phyloP scores from a whole-genome alignment of 2,797 vertebrate genomes.

The Poeciliopsis presidionis region DNA sequence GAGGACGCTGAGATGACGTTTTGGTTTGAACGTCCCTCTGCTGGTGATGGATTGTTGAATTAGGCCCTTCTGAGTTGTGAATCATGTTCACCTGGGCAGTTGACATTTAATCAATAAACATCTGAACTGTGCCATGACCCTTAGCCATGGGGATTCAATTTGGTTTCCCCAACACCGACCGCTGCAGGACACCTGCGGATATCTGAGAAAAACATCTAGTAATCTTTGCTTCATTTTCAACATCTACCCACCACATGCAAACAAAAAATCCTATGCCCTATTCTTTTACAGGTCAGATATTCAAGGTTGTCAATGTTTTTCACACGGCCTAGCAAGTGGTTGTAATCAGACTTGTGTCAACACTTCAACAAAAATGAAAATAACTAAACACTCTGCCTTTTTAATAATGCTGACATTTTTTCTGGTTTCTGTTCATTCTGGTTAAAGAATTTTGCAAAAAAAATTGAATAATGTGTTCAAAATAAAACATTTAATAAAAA shows the following conservation, averaged over 20 bases:
- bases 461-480: neutral
- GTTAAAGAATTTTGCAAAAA: neutral
- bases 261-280: conserved; percentile 55
- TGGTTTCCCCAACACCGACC: conserved; percentile 69
- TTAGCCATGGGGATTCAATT: conserved; percentile 75
- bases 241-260: conserved; percentile 48
- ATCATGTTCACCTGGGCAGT: conserved; percentile 89
- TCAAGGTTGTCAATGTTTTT: conserved; percentile 40
- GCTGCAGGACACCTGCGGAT: conserved; percentile 62
- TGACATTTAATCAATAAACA: conserved; percentile 95
- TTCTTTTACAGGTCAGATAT: conserved; percentile 65
- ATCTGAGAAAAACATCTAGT: conserved; percentile 64
- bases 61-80: conserved; percentile 83
- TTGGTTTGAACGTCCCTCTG: conserved; percentile 66
- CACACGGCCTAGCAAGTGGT: conserved; percentile 11
- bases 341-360: conserved; percentile 47
- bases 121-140: conserved; percentile 88
- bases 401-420: neutral
- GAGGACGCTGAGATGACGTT: conserved; percentile 50
- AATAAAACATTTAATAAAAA: neutral
- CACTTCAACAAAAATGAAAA: conserved; percentile 36
- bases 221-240: conserved; percentile 63
- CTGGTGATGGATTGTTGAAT: conserved; percentile 73
- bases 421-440: neutral
- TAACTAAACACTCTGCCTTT: neutral